Percentiles rank a stretch among this genome's conserved stretches.
These are phyloP conservation scores for Channallabes apus DNA, from an alignment of 2,797 vertebrate genomes.

Conservation along the genomic window DNA sequence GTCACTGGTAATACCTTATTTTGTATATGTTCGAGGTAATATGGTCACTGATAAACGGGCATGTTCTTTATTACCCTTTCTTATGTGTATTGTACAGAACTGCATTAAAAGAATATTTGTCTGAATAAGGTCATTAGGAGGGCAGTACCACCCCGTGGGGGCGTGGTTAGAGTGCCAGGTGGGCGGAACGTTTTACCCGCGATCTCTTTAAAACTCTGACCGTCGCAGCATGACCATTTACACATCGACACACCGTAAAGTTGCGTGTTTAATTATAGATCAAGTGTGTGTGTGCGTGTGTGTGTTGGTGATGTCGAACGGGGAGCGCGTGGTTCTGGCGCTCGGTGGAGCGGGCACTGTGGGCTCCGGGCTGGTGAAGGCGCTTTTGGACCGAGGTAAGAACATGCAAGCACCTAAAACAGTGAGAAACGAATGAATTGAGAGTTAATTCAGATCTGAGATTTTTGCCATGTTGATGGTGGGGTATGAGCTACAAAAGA, in stretches of 20 bases:
- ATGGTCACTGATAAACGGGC: too few relatives aligned
- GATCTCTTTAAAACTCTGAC: constrained; percentile 63
- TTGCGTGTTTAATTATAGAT: neutral
- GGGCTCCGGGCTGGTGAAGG: constrained; percentile 78
- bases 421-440: neutral
- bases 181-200: constrained; percentile 59
- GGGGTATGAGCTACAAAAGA: neutral
- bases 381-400: constrained; percentile 81
- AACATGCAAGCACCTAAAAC: neutral
- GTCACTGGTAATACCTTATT: too few relatives aligned
- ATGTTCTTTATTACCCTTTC: too few relatives aligned
- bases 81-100: too few relatives aligned
- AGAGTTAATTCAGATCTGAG: neutral
- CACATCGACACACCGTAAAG: neutral
- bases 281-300: constrained; percentile 11
- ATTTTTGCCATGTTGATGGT: neutral
- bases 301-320: constrained; percentile 66
- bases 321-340: constrained; percentile 74
- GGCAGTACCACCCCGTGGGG: constrained; percentile 30
- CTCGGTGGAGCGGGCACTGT: constrained; percentile 80
- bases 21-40: too few relatives aligned
- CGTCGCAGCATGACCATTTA: constrained; percentile 34
- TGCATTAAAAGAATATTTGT: too few relatives aligned
- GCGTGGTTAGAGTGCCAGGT: constrained; percentile 62
- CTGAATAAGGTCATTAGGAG: neutral